These are phyloP conservation scores for Oreamnos americanus DNA, from an alignment of 2,113 vertebrate genomes.

Conservation along the genomic window DNA sequence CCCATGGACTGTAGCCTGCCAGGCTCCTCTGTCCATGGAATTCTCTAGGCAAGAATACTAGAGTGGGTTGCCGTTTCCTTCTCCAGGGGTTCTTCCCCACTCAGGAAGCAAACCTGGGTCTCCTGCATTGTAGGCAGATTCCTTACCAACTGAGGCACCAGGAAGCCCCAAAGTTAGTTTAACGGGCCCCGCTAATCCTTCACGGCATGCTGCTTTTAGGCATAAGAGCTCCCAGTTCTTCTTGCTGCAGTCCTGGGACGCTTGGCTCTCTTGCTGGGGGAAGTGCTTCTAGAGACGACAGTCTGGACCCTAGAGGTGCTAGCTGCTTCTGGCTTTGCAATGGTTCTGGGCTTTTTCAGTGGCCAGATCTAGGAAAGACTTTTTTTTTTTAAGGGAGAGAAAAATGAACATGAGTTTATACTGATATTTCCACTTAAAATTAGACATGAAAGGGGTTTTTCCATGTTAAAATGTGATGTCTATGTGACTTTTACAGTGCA, in stretches of 20 bases:
- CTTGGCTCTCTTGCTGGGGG: background rate
- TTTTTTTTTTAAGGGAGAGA: background rate
- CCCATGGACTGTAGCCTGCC: background rate
- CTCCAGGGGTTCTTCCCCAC: background rate
- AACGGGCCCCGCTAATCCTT: background rate
- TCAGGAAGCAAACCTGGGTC: background rate
- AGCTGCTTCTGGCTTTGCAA: background rate
- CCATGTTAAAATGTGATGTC: background rate
- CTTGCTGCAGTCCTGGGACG: background rate
- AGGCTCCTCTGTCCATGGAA: background rate
- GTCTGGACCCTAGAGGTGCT: accelerated
- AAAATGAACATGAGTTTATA: background rate
- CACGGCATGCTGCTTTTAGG: background rate
- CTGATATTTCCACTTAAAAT: background rate
- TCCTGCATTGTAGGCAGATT: background rate
- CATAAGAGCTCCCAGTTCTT: background rate
- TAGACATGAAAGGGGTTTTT: background rate
- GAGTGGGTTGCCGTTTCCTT: background rate
- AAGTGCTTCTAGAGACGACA: too few relatives aligned
- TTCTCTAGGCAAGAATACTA: background rate
- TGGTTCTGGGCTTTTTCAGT: background rate
- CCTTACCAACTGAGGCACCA: background rate
- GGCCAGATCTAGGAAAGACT: background rate
- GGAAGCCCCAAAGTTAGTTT: background rate
- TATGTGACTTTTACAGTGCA: accelerated